These are phyloP conservation scores for Ciconia boyciana DNA, from an alignment of 2,113 vertebrate genomes.

Conservation along the genomic window DNA sequence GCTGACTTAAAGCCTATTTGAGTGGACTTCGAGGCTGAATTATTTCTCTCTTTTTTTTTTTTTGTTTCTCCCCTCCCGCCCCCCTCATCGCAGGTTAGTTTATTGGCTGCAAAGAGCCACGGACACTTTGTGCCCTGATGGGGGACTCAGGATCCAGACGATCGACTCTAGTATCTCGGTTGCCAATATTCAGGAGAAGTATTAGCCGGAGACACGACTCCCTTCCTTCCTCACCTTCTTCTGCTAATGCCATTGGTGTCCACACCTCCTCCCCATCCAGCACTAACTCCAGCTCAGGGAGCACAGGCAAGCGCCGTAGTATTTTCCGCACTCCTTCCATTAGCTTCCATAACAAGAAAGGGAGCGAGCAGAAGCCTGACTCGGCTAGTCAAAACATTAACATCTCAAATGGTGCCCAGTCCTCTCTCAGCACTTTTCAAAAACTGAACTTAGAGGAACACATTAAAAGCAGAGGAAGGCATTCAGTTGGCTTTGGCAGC, in stretches of 20 bases:
- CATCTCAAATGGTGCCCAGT: conserved; percentile 79
- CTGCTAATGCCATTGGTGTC: conserved; percentile 82
- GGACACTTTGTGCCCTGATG: conserved; percentile 76
- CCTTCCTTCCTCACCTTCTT: conserved; percentile 93
- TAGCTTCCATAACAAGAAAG: conserved; percentile 87
- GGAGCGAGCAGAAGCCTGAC: conserved; percentile 74
- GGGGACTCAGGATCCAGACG: conserved; percentile 90
- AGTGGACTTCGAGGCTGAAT: background rate
- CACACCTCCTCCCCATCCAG: conserved; percentile 95
- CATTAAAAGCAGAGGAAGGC: conserved; percentile 79
- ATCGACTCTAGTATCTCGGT: conserved; percentile 92
- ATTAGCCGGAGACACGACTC: conserved; percentile 89
- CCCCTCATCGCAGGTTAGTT: conserved; percentile 32
- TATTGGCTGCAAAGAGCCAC: conserved; percentile 19
- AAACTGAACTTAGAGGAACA: conserved; percentile 73
- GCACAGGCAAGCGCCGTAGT: conserved; percentile 91
- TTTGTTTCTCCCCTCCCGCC: background rate
- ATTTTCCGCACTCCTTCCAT: conserved; percentile 93
- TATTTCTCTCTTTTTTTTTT: background rate
- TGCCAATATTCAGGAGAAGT: conserved; percentile 95
- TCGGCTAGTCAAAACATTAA: conserved; percentile 73
- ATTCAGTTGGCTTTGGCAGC: conserved; percentile 86
- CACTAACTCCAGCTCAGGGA: conserved; percentile 97
- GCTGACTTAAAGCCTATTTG: background rate
- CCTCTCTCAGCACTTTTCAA: conserved; percentile 66